Percentiles rank a stretch among this genome's conserved stretches.
Conservation (phyloP, 2,797 vertebrate genomes). For the Labroides dimidiatus region DNA sequence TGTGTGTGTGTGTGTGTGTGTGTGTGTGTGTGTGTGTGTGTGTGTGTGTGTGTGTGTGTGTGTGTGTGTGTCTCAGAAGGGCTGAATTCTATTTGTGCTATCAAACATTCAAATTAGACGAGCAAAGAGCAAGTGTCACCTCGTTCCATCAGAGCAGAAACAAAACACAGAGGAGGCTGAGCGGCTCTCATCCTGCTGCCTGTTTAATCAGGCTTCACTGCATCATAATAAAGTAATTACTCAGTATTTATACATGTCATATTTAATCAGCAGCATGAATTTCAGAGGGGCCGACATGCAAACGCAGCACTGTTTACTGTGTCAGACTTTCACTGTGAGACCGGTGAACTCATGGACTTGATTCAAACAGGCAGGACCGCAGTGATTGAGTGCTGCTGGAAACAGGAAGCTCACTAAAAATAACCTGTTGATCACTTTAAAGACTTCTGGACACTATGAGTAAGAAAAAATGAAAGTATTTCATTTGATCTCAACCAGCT, state of each 20-base stretch:
- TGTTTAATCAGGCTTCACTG: slow-evolving; percentile 38
- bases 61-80: not conserved
- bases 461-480: not conserved
- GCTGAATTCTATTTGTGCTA: not conserved
- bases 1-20: not conserved
- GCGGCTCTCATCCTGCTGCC: slow-evolving; percentile 15
- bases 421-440: not conserved
- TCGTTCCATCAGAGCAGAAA: not conserved
- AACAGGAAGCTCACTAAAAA: not conserved
- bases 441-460: not conserved
- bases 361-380: slow-evolving; percentile 9
- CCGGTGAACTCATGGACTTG: slow-evolving; percentile 3
- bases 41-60: not conserved
- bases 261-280: slow-evolving; percentile 27
- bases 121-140: slow-evolving; percentile 4
- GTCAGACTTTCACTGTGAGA: slow-evolving; percentile 6
- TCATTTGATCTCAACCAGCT: not conserved
- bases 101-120: not conserved
- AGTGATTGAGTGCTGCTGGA: too few relatives aligned
- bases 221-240: slow-evolving; percentile 41
- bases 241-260: slow-evolving; percentile 31
- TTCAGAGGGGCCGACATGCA: slow-evolving; percentile 24
- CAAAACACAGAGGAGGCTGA: not conserved
- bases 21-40: not conserved
- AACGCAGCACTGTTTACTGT: slow-evolving; percentile 12